Base-by-base conservation (phyloP, 2,888 invertebrate species). In the Caenorhabditis macrosperma region DNA sequence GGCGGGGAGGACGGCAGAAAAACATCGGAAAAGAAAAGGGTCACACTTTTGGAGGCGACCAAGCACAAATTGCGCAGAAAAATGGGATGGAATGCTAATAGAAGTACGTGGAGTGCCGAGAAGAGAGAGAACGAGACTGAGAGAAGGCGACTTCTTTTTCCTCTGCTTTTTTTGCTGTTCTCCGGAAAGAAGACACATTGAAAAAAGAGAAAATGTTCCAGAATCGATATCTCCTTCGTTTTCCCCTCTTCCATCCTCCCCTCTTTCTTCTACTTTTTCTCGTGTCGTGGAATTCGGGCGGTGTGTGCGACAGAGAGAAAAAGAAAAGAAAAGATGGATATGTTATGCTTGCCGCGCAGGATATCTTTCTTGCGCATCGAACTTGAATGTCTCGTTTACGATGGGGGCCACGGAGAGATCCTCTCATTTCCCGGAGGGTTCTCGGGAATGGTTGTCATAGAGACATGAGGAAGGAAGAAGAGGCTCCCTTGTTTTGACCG, bases 301-400 rank as follows among this genome's bases (percentile, higher is more conserved):
- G 60, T 44, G 10, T 33, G 20, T 46, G 57, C 24, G 57, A 68
- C 60, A 26, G 4, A n/a, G 38, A 50, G 48, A 46, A 69, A 30
- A 38, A 26, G 28, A 38, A 41, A 69, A 22, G 69, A 50, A 38
- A 30, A 59, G 48, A 59, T 59, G 63, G 48, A 72, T 72, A 72
- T 72, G 72, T 72, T 72, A 63, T 72, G 72, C 72, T 72, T 63
- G 63, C n/a, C 30, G 55, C 63, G 63, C 63, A 35, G 55, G 72
- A 72, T 72, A 72, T 72, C 72, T 72, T 72, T 72, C 54, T 50
- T 63, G 72, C 72, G 72, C 72, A 72, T 72, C 72, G 63, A 72
- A 72, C 63, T 72, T 72, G 72, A 72, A 72, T 72, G 72, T 72
- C 63, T 72, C 63, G 63, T 44, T n/a, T 44, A 44, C 17, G 44